Conservation (phyloP, 2,797 vertebrate genomes). For the Gallinago stenura region DNA sequence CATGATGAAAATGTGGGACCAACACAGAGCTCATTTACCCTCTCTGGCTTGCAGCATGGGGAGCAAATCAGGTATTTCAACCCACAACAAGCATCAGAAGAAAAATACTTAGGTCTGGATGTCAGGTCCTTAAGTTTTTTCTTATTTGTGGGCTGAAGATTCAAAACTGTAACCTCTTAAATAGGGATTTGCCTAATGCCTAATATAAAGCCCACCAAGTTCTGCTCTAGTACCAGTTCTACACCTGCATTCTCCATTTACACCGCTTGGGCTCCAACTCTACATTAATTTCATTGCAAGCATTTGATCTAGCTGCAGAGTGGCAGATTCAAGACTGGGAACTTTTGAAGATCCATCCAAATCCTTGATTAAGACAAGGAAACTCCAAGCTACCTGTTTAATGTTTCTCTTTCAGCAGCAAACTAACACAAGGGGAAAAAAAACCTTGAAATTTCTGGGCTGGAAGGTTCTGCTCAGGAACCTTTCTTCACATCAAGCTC, state of each 20-base stretch:
- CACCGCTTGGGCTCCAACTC: not conserved
- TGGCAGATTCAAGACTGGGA: not conserved
- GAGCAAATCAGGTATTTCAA: not conserved
- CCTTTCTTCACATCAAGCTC: not conserved
- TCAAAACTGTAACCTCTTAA: not conserved
- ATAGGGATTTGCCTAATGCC: not conserved
- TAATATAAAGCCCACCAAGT: not conserved
- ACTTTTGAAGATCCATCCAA: constrained; percentile 7
- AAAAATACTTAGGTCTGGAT: not conserved
- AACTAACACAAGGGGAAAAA: not conserved
- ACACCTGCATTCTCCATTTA: not conserved
- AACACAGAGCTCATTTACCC: not conserved
- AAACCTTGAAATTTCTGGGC: not conserved
- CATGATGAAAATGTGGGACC: not conserved
- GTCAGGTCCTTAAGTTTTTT: not conserved
- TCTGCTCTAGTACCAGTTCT: not conserved
- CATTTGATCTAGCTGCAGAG: not conserved
- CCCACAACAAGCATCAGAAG: fast-evolving
- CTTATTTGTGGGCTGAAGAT: not conserved
- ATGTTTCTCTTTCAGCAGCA: constrained; percentile 19
- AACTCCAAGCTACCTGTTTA: not conserved
- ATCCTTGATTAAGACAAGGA: not conserved
- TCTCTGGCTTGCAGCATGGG: not conserved
- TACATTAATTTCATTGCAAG: not conserved
- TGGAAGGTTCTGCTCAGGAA: not conserved